Evolutionary conservation across 2,888 invertebrate species (phyloP).

Genomic region (Timandra comae): DNA sequence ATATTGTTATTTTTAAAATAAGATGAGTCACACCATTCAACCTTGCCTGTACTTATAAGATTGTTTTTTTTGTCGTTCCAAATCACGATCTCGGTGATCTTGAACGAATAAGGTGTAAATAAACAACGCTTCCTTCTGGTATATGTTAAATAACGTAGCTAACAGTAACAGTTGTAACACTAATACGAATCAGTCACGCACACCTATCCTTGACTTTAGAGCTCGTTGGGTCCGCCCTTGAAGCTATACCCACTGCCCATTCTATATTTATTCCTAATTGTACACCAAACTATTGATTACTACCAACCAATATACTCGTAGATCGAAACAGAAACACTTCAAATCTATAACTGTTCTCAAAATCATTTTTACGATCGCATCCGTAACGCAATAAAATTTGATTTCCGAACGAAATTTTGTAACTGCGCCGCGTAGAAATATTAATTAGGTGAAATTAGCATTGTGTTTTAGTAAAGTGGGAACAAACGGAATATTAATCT

Average conservation of each 20-base stretch:
- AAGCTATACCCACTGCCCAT: conserved; percentile 16
- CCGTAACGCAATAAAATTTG: too few relatives aligned
- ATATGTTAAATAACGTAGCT: conserved; percentile 4
- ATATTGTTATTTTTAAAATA: too few relatives aligned
- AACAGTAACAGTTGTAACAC: conserved; percentile 29
- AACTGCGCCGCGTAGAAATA: conserved; percentile 53
- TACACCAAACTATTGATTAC: too few relatives aligned
- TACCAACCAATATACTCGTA: too few relatives aligned
- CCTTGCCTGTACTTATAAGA: too few relatives aligned
- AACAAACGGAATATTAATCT: conserved; percentile 62
- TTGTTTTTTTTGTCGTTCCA: conserved; percentile 3
- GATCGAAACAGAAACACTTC: too few relatives aligned
- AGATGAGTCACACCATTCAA: too few relatives aligned
- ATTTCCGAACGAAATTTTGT: too few relatives aligned
- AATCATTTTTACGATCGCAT: conserved; percentile 19
- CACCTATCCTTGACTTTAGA: conserved; percentile 32
- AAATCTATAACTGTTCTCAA: too few relatives aligned
- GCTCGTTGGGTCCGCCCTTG: conserved; percentile 34
- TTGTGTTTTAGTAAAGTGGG: conserved; percentile 52
- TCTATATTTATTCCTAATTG: conserved; percentile 1
- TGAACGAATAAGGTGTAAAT: neutral
- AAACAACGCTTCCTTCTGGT: conserved; percentile 4
- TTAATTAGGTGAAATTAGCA: conserved; percentile 60
- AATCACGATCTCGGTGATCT: neutral
- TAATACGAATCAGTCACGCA: conserved; percentile 42